phyloP scores from a whole-genome alignment of 2,113 vertebrate species.

The Tachysurus fulvidraco region DNA sequence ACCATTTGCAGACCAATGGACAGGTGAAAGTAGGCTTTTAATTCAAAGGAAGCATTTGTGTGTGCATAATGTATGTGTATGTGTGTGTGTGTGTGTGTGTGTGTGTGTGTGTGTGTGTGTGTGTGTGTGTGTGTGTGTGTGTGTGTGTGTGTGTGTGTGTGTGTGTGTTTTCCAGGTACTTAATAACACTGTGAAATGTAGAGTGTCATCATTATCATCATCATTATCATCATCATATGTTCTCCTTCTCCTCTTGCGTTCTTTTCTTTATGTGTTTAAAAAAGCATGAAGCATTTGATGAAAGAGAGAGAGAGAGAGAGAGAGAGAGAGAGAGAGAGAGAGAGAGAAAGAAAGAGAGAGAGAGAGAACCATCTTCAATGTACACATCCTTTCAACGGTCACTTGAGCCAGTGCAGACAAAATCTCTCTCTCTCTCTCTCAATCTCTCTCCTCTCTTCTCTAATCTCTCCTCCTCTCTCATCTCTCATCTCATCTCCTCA shows the following conservation, averaged over 20 bases:
- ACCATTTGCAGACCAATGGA: background rate
- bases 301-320: background rate
- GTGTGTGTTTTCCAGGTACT: background rate
- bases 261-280: background rate
- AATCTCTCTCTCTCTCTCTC: constrained; percentile 30
- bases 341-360: background rate
- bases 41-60: background rate
- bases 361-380: background rate
- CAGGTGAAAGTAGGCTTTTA: background rate
- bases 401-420: constrained; percentile 37
- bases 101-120: background rate
- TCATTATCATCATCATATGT: constrained; percentile 10
- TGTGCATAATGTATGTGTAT: background rate
- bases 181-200: background rate
- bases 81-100: background rate
- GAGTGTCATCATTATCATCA: constrained; percentile 2
- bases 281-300: no score
- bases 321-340: no score
- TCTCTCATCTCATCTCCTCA: no score
- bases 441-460: constrained; percentile 14
- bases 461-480: no score
- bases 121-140: background rate
- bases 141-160: background rate
- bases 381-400: constrained; percentile 26
- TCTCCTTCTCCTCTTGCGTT: constrained; percentile 8